Base-by-base conservation (phyloP, 2,797 vertebrate species). In the Microctenopoma stevenorrisi region DNA sequence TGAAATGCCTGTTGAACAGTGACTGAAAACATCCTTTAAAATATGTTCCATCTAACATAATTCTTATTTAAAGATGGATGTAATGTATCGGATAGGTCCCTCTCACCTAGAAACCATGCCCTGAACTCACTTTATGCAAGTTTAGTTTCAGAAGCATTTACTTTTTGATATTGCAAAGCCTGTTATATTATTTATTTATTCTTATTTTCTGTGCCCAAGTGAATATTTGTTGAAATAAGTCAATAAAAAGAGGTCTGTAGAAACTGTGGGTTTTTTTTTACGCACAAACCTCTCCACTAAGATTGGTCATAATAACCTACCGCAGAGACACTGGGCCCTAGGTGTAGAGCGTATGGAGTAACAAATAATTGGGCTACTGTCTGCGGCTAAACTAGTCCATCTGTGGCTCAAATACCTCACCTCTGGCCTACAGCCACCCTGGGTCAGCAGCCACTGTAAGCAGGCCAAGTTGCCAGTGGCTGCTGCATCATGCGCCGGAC, bases 381-480 rank as follows among this genome's bases (percentile, higher is more conserved):
- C 49, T 68, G 38, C 46, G 35, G 50, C 43, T 51, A 8, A 35
- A 6, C 14, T 47, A 30, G 50, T 47, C 25, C 35, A 50, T 3
- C 56, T 52, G 13, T 5, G 53, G 15, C n/a, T 58, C 52, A 16
- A 9, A 33, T 55, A 65, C 93, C 93, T 91, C 86, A 98, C 97
- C 95, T 94, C 91, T 46, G 95, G 89, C 35, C 86, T 80, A 86
- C 97, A 97, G 72, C 94, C 95, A 37, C 96, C 97, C 70, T 95
- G 94, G 18, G 92, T 94, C 68, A 98, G 93, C 79, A 99, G 94
- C 97, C 97, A 99, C 93, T 97, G 96, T 40, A 98, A 80, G 82
- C 97, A 98, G 81, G 91, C 76, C 87, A 98, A 93, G 93, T 97
- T 95, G 44, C 97, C 97, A 10, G 97, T 98, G 90, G 97, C 97